Conservation (phyloP, 2,113 vertebrate genomes). For the Shinisaurus crocodilurus region DNA sequence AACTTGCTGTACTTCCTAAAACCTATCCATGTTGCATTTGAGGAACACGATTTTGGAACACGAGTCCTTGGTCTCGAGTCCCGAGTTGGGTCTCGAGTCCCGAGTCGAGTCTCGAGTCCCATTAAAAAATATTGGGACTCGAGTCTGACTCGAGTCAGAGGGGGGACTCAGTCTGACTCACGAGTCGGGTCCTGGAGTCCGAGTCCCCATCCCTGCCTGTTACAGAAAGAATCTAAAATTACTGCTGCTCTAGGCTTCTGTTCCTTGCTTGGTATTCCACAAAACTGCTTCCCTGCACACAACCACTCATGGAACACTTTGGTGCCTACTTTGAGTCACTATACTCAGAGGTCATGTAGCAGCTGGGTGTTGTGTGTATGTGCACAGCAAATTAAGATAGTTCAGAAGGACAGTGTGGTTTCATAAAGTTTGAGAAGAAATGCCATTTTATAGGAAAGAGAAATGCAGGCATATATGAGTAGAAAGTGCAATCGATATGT, state of each 20-base stretch:
- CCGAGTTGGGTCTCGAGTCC: no score
- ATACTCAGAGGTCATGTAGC: background rate
- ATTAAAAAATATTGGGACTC: no score
- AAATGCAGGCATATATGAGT: constrained; percentile 10
- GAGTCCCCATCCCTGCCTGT: no score
- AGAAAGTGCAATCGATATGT: background rate
- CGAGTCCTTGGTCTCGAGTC: no score
- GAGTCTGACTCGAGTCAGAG: no score
- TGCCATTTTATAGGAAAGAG: background rate
- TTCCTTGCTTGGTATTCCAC: background rate
- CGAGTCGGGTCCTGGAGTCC: no score
- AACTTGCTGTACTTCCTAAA: no score
- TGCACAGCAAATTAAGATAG: background rate
- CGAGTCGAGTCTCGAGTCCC: no score
- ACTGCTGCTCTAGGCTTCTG: background rate
- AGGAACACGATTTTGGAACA: no score
- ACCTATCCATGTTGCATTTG: no score
- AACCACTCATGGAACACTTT: background rate
- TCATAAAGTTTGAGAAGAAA: background rate
- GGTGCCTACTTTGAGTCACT: background rate
- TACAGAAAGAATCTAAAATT: background rate
- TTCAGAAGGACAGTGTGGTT: background rate
- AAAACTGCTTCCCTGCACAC: background rate
- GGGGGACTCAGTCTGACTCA: no score
- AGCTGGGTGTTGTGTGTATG: background rate